These are phyloP conservation scores for Laticauda colubrina DNA, from an alignment of 2,113 vertebrate species.

Conservation along the genomic window DNA sequence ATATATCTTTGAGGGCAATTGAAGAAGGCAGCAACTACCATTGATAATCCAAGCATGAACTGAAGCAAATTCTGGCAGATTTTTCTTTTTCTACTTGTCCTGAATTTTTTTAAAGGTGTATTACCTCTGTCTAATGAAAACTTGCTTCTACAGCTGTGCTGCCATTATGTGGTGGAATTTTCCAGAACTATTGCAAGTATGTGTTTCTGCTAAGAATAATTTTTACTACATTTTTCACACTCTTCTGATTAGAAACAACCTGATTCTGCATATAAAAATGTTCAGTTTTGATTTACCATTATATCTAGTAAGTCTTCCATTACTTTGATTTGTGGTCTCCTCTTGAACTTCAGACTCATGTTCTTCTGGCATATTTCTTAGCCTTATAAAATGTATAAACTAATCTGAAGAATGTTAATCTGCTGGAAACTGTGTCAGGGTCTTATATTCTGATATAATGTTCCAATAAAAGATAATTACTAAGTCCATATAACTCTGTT, in stretches of 20 bases:
- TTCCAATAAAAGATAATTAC: not conserved
- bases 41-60: not conserved
- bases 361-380: not conserved
- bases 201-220: not conserved
- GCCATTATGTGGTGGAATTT: not conserved
- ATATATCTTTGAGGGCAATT: not conserved
- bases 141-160: not conserved
- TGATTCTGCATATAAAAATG: not conserved
- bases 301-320: not conserved
- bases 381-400: not conserved
- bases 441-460: not conserved
- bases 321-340: not conserved
- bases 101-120: not conserved
- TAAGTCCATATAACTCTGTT: not conserved
- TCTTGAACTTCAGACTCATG: not conserved
- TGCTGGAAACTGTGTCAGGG: not conserved
- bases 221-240: not conserved
- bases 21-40: not conserved
- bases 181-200: no score
- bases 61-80: not conserved
- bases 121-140: not conserved
- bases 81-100: not conserved
- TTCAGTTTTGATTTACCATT: not conserved
- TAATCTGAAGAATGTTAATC: not conserved
- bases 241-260: not conserved